Evolutionary conservation across 1,140 invertebrate species (phyloP).

Genomic region (Papilio machaon): DNA sequence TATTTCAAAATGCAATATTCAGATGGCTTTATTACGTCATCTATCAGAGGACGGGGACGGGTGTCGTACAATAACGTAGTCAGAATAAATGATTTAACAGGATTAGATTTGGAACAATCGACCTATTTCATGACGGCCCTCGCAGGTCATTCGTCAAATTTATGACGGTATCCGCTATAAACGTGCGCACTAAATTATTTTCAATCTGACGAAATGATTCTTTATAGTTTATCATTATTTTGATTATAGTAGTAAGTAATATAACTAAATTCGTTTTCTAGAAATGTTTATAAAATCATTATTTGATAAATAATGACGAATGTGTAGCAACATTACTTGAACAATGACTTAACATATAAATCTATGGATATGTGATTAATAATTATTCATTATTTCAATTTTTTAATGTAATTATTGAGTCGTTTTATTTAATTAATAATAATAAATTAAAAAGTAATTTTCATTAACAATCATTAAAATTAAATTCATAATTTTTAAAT

Average conservation of each 20-base stretch:
- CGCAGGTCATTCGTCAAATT: constrained; percentile 8
- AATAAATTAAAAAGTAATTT: background rate
- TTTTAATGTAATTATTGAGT: too few species aligned
- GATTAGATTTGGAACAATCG: constrained; percentile 24
- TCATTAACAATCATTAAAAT: too few species aligned
- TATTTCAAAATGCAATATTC: constrained; percentile 2
- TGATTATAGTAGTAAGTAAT: background rate
- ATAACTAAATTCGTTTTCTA: too few species aligned
- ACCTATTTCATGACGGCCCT: constrained; percentile 18
- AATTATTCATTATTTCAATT: too few species aligned
- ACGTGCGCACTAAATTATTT: background rate
- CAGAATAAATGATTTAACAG: constrained; percentile 17
- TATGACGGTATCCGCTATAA: constrained; percentile 10
- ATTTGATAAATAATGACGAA: too few species aligned
- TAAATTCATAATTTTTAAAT: too few species aligned
- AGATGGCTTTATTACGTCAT: constrained; percentile 12
- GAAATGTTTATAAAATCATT: too few species aligned
- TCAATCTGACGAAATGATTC: background rate
- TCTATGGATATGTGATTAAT: too few species aligned
- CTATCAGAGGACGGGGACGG: background rate
- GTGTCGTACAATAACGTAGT: constrained; percentile 14
- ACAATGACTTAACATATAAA: too few species aligned
- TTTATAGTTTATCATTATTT: background rate
- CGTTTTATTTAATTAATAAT: too few species aligned
- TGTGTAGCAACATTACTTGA: too few species aligned